phyloP scores from a whole-genome alignment of 2,888 invertebrate species.

The Eristalis intricaria region DNA sequence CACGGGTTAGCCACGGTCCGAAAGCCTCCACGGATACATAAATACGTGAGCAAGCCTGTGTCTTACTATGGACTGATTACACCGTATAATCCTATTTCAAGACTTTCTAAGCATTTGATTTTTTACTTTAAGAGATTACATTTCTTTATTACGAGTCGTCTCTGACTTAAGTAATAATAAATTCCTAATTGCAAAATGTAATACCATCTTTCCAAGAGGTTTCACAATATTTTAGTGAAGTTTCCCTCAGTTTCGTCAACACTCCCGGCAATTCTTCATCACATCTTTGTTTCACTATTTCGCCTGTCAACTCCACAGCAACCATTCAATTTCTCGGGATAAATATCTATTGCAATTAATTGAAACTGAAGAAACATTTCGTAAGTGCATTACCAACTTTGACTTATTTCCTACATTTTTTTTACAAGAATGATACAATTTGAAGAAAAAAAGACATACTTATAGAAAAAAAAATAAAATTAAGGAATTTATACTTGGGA shows the following conservation, averaged over 20 bases:
- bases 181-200: no score
- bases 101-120: no score
- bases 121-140: neutral
- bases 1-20: neutral
- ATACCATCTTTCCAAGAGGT: no score
- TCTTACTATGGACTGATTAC: neutral
- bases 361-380: slow-evolving; percentile 36
- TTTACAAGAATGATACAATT: slow-evolving; percentile 3
- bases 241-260: neutral
- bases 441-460: slow-evolving; percentile 14
- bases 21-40: slow-evolving; percentile 26
- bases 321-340: neutral
- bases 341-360: neutral
- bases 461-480: slow-evolving; percentile 54
- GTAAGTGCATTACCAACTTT: slow-evolving; percentile 49
- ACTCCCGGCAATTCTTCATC: neutral
- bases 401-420: slow-evolving; percentile 39
- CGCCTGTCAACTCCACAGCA: neutral
- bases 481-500: slow-evolving; percentile 55
- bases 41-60: neutral
- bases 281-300: neutral
- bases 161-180: no score
- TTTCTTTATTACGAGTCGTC: no score
- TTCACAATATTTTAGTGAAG: neutral
- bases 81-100: no score